Base-by-base conservation (phyloP, 2,888 invertebrate species). In the Agrotis ipsilon region DNA sequence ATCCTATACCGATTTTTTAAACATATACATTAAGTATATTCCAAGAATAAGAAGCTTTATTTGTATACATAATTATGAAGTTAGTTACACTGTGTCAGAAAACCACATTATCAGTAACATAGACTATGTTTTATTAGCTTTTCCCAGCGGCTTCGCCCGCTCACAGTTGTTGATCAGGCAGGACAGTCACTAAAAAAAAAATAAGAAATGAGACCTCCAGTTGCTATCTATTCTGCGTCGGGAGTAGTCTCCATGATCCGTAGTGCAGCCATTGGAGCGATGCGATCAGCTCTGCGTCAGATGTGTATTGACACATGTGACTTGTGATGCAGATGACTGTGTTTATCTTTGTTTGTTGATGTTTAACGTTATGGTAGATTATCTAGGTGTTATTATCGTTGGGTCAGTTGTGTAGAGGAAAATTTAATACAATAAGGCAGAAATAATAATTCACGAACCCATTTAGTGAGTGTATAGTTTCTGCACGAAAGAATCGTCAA, bases 271-370 rank as follows among this genome's bases (percentile, higher is more conserved):
- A 61, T 27, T 18, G 62, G 24, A 49, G 14, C 21, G 52, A 59
- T 19, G 21, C 58, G 43, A 64, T 59, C 64, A 72, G 45, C 27
- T 14, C 51, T 72, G 57, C 72, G 73, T 72, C 52, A 54, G 18
- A 51, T 51, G 52, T 54, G 24, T 72, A 48, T 54, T 58, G 57
- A 63, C 58, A 51, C 58, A 64, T 39, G 45, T 65, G 64, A 43
- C 52, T 72, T 16, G 39, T 64, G 58, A 58, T 72, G 24, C 72
- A 58, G 16, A 39, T 46, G 49, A 46, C 14, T 13, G 14, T 58
- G 52, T 72, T 64, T 72, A 54, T 19, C n/a, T 49, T 73, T 49
- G 59, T 55, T n/a, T 66, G 59, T 66, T 55, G 21, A 60, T 65
- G 43, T 65, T 59, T 45, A 18, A 19, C 5, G 55, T 55, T 72